Percentiles rank a stretch among this genome's conserved stretches.
These are phyloP conservation scores for Penaeus indicus DNA, from an alignment of 1,140 invertebrate genomes.

Conservation along the genomic window DNA sequence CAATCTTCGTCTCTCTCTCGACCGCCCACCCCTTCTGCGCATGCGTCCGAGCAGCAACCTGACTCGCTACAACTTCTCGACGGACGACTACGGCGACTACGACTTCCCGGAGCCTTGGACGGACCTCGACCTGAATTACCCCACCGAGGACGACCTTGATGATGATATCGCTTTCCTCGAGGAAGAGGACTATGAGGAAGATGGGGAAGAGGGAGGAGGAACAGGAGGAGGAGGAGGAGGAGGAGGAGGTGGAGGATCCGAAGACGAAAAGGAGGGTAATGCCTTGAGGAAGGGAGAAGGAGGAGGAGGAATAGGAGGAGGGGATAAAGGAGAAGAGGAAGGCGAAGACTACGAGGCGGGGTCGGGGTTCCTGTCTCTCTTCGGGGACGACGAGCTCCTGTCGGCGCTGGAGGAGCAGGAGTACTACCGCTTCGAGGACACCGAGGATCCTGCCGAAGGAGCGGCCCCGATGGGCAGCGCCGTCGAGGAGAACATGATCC, in stretches of 20 bases:
- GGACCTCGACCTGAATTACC: conserved; percentile 66
- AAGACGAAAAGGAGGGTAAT: background rate
- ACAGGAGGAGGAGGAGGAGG: conserved; percentile 63
- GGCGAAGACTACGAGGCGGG: conserved; percentile 34
- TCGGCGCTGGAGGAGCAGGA: conserved; percentile 36
- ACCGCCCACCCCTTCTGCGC: background rate
- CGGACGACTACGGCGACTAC: conserved; percentile 64
- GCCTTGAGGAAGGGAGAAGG: background rate
- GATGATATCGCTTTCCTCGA: conserved; percentile 69
- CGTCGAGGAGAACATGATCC: background rate
- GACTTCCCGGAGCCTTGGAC: conserved; percentile 67
- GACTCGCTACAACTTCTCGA: conserved; percentile 57
- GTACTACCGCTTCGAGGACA: conserved; percentile 31
- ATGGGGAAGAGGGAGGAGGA: conserved; percentile 66
- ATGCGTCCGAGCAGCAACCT: conserved; percentile 38
- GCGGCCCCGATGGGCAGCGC: background rate
- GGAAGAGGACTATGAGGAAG: conserved; percentile 71
- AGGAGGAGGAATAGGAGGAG: conserved; percentile 17
- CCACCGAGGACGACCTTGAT: conserved; percentile 70
- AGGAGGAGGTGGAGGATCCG: conserved; percentile 18
- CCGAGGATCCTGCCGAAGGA: background rate
- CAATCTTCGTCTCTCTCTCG: background rate
- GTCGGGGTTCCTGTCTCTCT: conserved; percentile 47
- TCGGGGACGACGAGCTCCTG: conserved; percentile 36
- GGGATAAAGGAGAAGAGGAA: conserved; percentile 1